phyloP scores from a whole-genome alignment of 2,113 vertebrate species.

The Pterocles burchelli region DNA sequence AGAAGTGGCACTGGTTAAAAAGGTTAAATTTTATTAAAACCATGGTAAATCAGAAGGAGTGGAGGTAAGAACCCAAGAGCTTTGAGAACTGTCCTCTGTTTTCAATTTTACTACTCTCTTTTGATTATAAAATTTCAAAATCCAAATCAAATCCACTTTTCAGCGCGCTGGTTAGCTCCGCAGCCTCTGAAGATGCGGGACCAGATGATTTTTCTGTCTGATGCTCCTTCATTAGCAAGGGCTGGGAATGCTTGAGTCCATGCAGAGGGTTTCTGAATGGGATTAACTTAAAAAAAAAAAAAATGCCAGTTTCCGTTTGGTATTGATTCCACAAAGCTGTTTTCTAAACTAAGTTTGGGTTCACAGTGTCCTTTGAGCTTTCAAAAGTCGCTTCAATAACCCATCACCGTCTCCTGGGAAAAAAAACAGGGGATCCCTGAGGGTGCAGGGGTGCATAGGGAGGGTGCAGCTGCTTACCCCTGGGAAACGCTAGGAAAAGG shows the following conservation, averaged over 20 bases:
- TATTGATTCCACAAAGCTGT: background rate
- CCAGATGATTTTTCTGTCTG: background rate
- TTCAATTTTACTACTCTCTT: background rate
- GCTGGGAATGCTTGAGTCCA: background rate
- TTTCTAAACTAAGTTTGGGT: background rate
- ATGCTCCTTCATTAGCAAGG: background rate
- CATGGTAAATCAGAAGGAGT: background rate
- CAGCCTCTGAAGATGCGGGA: background rate
- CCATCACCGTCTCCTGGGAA: rapidly evolving
- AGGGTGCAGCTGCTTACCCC: background rate
- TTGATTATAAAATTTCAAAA: background rate
- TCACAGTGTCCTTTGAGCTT: background rate
- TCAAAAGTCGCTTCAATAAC: rapidly evolving
- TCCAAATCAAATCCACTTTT: background rate
- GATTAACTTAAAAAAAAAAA: background rate
- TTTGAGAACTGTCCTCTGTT: background rate
- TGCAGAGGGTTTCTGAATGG: rapidly evolving
- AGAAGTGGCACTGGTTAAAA: background rate
- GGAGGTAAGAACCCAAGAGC: rapidly evolving
- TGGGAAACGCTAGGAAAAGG: background rate
- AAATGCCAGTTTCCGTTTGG: background rate
- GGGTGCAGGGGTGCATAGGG: background rate
- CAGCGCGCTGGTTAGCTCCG: rapidly evolving
- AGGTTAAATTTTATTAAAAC: background rate
- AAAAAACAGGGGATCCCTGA: rapidly evolving